These are phyloP conservation scores for Orientallactaga bullata DNA, from an alignment of 2,113 vertebrate species.

Conservation along the genomic window DNA sequence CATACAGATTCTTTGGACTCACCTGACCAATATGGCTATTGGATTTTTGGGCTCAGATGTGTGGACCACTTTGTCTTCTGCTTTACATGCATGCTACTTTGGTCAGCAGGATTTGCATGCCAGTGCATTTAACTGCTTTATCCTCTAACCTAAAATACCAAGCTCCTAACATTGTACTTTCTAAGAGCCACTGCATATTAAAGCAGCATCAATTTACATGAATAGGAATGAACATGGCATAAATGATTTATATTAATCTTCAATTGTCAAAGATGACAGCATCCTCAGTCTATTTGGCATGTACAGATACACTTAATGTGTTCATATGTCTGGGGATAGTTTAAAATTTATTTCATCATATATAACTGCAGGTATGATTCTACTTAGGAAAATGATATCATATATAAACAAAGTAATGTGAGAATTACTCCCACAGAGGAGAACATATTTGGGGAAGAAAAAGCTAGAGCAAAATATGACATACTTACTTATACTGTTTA, in stretches of 20 bases:
- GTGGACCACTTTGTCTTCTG: too few species aligned
- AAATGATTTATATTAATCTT: background rate
- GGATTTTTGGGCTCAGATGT: too few species aligned
- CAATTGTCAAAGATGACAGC: background rate
- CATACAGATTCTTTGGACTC: too few species aligned
- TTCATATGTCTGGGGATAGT: background rate
- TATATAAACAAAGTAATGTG: background rate
- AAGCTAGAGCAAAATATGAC: background rate
- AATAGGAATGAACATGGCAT: background rate
- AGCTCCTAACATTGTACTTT: too few species aligned
- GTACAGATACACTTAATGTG: background rate
- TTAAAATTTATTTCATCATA: background rate
- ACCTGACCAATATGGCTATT: too few species aligned
- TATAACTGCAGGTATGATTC: background rate
- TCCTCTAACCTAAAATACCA: too few species aligned
- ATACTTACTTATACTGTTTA: background rate
- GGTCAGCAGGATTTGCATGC: too few species aligned
- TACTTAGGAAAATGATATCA: background rate
- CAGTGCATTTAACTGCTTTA: too few species aligned
- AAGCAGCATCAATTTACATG: background rate
- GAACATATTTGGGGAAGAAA: background rate
- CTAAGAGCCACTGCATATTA: background rate
- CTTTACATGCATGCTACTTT: too few species aligned
- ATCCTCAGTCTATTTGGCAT: background rate
- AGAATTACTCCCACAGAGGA: background rate